A percentile compares a stretch with the other conserved stretches of the same genome.
phyloP scores from a whole-genome alignment of 2,888 invertebrate species.

The Folsomia manolachei region DNA sequence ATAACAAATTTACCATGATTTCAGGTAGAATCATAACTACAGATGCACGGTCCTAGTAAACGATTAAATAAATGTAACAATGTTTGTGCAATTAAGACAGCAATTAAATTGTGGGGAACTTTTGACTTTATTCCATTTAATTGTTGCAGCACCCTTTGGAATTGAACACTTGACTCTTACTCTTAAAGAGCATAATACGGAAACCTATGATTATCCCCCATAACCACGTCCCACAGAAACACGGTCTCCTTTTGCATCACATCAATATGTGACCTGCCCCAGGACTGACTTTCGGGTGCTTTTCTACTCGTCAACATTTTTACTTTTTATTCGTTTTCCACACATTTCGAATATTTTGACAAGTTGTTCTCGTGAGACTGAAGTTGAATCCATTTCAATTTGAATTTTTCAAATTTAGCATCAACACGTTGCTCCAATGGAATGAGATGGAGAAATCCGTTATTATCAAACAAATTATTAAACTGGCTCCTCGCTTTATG shows the following conservation, averaged over 20 bases:
- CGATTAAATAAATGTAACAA: background rate
- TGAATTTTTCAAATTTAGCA: background rate
- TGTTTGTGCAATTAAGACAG: background rate
- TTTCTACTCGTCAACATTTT: background rate
- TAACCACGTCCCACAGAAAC: background rate
- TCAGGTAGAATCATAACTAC: background rate
- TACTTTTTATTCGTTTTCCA: background rate
- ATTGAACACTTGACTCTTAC: background rate
- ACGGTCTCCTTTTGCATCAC: background rate
- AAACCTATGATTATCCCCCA: background rate
- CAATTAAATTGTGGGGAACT: background rate
- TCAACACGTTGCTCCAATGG: background rate
- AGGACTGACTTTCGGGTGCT: background rate
- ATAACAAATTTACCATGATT: background rate
- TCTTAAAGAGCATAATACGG: too few relatives aligned
- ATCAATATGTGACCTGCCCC: background rate
- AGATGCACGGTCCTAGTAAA: too few relatives aligned
- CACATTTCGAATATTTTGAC: background rate
- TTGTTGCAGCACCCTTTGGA: background rate
- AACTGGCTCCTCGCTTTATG: background rate
- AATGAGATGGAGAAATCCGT: slow-evolving; percentile 1
- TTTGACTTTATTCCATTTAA: background rate
- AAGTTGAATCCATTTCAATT: background rate
- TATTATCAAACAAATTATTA: slow-evolving; percentile 3
- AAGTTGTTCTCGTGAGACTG: background rate